A percentile compares a stretch with the other conserved stretches of the same genome.
Conservation (phyloP, 2,888 invertebrate species). For the Uropetala carovei region DNA sequence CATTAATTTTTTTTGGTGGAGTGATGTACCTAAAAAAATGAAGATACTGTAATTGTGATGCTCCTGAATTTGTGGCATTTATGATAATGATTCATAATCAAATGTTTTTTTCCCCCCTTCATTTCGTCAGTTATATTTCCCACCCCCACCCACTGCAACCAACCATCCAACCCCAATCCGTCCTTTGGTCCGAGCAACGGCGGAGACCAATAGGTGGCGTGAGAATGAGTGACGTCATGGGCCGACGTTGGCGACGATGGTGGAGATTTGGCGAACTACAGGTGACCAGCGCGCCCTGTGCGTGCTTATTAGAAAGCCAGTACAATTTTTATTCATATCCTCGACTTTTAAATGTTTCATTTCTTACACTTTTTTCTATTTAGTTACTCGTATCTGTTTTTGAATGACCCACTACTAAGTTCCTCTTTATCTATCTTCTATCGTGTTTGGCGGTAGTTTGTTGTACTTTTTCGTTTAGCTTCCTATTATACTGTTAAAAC, state of each 20-base stretch:
- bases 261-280: conserved; percentile 58
- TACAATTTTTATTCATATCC: conserved; percentile 54
- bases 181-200: conserved; percentile 58
- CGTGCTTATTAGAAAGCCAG: conserved; percentile 60
- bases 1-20: conserved; percentile 52
- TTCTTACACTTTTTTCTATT: conserved; percentile 50
- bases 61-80: conserved; percentile 49
- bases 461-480: conserved; percentile 46
- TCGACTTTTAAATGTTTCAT: conserved; percentile 51
- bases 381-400: conserved; percentile 55
- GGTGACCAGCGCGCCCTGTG: conserved; percentile 58
- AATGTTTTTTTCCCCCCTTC: conserved; percentile 52
- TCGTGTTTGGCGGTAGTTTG: conserved; percentile 63
- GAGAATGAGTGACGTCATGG: conserved; percentile 61
- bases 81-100: conserved; percentile 58
- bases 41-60: conserved; percentile 26
- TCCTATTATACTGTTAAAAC: neutral
- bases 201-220: conserved; percentile 63
- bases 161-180: neutral
- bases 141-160: neutral
- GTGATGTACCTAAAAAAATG: conserved; percentile 10
- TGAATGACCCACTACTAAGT: conserved; percentile 54
- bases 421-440: conserved; percentile 23
- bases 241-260: conserved; percentile 63
- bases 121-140: conserved; percentile 45